phyloP scores from a whole-genome alignment of 2,888 invertebrate genomes.

The Mechanitis messenoides region DNA sequence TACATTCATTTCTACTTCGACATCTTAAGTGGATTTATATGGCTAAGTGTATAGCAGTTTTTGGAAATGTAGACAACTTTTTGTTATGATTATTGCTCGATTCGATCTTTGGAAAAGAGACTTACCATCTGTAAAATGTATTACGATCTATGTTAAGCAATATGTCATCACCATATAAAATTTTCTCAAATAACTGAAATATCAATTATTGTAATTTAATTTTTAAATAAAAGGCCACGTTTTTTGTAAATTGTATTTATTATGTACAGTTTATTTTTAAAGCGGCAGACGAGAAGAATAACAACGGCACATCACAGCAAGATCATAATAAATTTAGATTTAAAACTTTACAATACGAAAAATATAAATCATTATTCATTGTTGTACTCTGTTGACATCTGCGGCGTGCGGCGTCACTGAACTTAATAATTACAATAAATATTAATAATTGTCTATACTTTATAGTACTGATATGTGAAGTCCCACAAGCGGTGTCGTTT shows the following conservation, averaged over 20 bases:
- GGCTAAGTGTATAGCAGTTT: too few species aligned
- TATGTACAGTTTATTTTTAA: slow-evolving; percentile 56
- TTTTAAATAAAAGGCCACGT: not conserved
- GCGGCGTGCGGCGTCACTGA: slow-evolving; percentile 3
- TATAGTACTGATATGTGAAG: slow-evolving; percentile 12
- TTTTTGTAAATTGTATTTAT: slow-evolving; percentile 63
- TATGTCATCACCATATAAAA: too few species aligned
- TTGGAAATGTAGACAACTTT: too few species aligned
- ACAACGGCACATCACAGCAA: slow-evolving; percentile 13
- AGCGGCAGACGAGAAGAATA: slow-evolving; percentile 27
- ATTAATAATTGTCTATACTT: not conserved
- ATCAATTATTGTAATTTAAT: too few species aligned
- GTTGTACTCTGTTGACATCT: slow-evolving; percentile 10
- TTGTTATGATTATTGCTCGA: too few species aligned
- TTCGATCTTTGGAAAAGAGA: too few species aligned
- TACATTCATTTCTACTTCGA: too few species aligned
- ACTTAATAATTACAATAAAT: slow-evolving; percentile 2
- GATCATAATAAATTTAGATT: slow-evolving; percentile 9
- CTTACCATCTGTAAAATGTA: too few species aligned
- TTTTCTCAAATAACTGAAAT: too few species aligned
- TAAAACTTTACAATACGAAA: not conserved
- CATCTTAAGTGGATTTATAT: too few species aligned
- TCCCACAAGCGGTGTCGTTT: slow-evolving; percentile 9
- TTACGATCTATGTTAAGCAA: too few species aligned
- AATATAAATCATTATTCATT: slow-evolving; percentile 3